Conservation (phyloP, 2,113 vertebrate genomes). For the Piprites chloris region DNA sequence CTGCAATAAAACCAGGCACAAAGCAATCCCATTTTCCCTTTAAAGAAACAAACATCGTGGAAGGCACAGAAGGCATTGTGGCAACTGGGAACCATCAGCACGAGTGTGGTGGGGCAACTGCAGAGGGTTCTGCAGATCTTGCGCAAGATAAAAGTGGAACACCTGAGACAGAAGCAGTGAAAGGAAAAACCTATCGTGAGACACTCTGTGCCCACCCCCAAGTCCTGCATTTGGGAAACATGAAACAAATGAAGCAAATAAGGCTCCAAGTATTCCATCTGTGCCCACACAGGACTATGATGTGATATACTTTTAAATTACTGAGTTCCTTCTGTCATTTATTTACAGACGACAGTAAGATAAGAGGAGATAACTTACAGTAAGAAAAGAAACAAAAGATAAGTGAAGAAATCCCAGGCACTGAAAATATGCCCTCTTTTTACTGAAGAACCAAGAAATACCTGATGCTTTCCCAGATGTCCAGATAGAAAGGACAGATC, state of each 20-base stretch:
- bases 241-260: neutral
- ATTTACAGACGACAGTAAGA: neutral
- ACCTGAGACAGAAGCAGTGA: neutral
- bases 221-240: neutral
- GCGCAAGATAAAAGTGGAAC: neutral
- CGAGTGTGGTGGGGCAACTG: fast-evolving
- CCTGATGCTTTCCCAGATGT: neutral
- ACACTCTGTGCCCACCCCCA: neutral
- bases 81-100: neutral
- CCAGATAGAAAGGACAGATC: neutral
- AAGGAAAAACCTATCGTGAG: neutral
- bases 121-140: neutral
- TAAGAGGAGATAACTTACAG: neutral
- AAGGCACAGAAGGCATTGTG: neutral
- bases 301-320: neutral
- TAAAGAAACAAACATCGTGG: neutral
- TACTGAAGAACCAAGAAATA: neutral
- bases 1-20: neutral
- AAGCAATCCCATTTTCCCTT: neutral
- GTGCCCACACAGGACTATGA: neutral
- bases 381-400: neutral
- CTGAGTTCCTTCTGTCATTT: neutral
- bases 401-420: neutral
- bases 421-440: neutral
- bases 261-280: neutral